Conservation (phyloP, 2,888 invertebrate species). For the Halictus ligatus region DNA sequence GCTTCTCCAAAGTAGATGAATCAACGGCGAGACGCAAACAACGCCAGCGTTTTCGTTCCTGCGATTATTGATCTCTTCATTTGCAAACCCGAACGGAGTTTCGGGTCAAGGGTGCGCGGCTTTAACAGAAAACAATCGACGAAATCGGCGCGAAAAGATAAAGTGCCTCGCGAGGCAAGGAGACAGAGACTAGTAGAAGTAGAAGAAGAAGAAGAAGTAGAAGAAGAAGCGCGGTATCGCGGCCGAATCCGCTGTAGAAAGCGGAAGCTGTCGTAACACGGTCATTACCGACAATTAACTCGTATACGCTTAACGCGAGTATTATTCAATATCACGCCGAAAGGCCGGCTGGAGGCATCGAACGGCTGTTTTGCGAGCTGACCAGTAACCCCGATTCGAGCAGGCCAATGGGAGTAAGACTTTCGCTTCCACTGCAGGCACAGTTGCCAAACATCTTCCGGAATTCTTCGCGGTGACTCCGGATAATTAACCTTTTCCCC, state of each 20-base stretch:
- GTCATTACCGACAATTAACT: constrained; percentile 54
- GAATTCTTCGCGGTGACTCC: constrained; percentile 59
- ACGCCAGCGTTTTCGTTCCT: background rate
- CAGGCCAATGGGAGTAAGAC: constrained; percentile 53
- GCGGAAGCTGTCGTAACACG: constrained; percentile 57
- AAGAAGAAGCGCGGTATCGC: background rate
- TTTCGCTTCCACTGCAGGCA: constrained; percentile 59
- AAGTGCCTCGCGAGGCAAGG: background rate
- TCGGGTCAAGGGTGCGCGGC: constrained; percentile 16
- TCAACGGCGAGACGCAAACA: background rate
- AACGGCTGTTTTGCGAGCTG: constrained; percentile 32
- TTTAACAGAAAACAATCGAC: constrained; percentile 23
- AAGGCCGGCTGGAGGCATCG: constrained; percentile 21
- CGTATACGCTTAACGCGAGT: constrained; percentile 30
- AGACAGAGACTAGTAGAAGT: background rate
- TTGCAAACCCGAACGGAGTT: background rate
- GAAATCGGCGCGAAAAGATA: background rate
- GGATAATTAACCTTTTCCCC: constrained; percentile 65
- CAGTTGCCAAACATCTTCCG: constrained; percentile 65
- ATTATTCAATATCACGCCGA: constrained; percentile 56
- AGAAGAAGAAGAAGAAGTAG: background rate
- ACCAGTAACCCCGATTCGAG: constrained; percentile 58
- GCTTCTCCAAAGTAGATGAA: background rate
- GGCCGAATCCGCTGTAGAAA: constrained; percentile 36
- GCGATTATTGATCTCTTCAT: background rate